Evolutionary conservation across 2,888 invertebrate genomes (phyloP).

Genomic region (Cephus runcator): DNA sequence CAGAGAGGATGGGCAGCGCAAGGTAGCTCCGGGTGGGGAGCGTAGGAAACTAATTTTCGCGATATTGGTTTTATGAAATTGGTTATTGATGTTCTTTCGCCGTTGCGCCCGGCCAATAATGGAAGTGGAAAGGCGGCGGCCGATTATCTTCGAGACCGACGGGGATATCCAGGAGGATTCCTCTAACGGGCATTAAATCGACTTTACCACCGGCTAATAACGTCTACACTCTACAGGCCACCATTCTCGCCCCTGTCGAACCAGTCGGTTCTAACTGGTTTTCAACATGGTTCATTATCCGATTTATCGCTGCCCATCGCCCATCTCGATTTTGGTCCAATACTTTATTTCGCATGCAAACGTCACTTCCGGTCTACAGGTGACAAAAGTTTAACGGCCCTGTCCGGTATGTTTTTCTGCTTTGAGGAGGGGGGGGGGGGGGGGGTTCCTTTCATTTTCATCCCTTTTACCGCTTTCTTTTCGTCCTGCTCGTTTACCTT

Average conservation of each 20-base stretch:
- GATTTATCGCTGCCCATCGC: not conserved
- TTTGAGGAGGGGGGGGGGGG: too few species aligned
- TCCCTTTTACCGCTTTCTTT: constrained; percentile 9
- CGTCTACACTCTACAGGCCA: not conserved
- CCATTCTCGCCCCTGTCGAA: not conserved
- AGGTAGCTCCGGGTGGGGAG: not conserved
- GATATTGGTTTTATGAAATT: constrained; percentile 61
- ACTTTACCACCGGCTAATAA: constrained; percentile 26
- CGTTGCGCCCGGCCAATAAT: constrained; percentile 38
- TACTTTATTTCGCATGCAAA: not conserved
- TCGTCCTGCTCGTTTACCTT: constrained; percentile 15
- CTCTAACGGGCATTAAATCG: constrained; percentile 48
- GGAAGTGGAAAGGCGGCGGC: constrained; percentile 36
- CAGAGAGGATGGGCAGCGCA: not conserved
- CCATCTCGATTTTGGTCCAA: not conserved
- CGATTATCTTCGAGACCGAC: constrained; percentile 35
- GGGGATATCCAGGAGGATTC: constrained; percentile 28
- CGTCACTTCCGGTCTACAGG: constrained; percentile 27
- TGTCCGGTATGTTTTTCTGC: not conserved
- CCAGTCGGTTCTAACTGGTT: not conserved
- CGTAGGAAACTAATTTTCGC: constrained; percentile 57
- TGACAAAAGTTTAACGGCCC: constrained; percentile 52
- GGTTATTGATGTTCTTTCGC: constrained; percentile 59
- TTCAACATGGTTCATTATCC: not conserved
- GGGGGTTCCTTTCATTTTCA: not conserved